Conservation (phyloP, 1,140 invertebrate species). For the Protaetia brevitarsis region DNA sequence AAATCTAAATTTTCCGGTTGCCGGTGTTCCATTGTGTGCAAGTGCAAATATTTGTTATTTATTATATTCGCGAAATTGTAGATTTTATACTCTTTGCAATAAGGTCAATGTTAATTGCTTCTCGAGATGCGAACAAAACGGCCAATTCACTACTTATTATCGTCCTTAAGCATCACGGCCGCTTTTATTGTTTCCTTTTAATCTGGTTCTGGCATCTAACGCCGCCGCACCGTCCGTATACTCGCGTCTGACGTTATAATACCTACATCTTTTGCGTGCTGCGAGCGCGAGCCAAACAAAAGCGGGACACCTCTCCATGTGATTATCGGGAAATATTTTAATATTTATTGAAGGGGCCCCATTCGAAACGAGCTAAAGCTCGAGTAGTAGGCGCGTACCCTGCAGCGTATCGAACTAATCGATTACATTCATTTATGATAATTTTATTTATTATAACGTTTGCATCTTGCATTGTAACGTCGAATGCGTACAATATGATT, state of each 20-base stretch:
- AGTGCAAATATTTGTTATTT: neutral
- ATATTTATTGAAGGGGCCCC: neutral
- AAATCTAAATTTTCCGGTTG: no score
- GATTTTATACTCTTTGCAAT: constrained; percentile 17
- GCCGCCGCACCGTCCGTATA: neutral
- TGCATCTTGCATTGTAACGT: constrained; percentile 2
- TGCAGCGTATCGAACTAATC: constrained; percentile 14
- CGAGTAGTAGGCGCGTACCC: neutral
- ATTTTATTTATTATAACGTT: constrained; percentile 12
- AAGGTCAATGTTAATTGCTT: constrained; percentile 26
- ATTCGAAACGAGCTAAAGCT: neutral
- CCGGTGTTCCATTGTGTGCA: neutral
- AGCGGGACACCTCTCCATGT: neutral
- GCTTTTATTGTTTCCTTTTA: constrained; percentile 12
- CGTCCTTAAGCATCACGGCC: neutral
- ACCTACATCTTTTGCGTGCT: neutral
- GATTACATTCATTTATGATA: constrained; percentile 6
- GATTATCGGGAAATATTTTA: neutral
- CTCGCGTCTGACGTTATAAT: neutral
- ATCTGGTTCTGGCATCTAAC: constrained; percentile 2
- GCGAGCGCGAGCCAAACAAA: neutral
- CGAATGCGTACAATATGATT: neutral
- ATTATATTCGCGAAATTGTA: neutral
- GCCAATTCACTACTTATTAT: constrained; percentile 12
- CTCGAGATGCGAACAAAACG: constrained; percentile 14